A percentile compares a stretch with the other conserved stretches of the same genome.
These are phyloP conservation scores for Volucella zonaria DNA, from an alignment of 2,888 invertebrate species.

Conservation along the genomic window DNA sequence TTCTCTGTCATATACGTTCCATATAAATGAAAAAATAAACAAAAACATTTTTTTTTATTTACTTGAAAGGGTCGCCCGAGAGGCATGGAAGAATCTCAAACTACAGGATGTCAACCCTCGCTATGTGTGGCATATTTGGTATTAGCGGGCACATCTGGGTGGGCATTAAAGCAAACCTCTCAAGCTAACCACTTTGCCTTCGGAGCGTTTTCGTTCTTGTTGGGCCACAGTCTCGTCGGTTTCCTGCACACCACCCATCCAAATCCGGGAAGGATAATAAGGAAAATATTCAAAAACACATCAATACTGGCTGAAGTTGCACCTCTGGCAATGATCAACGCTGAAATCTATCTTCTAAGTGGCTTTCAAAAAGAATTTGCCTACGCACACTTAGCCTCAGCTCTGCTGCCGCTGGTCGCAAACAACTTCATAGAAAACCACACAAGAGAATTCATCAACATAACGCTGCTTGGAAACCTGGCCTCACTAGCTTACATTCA, in stretches of 20 bases:
- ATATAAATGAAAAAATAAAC: not conserved
- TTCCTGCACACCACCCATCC: slow-evolving; percentile 69
- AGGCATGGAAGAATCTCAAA: slow-evolving; percentile 54
- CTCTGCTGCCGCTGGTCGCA: slow-evolving; percentile 58
- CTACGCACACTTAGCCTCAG: slow-evolving; percentile 52
- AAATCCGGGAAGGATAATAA: slow-evolving; percentile 28
- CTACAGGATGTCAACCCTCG: slow-evolving; percentile 50
- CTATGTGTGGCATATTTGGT: slow-evolving; percentile 73
- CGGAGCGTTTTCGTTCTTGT: slow-evolving; percentile 71
- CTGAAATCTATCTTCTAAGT: slow-evolving; percentile 61
- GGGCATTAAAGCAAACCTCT: slow-evolving; percentile 67
- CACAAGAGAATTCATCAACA: slow-evolving; percentile 46
- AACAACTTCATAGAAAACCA: slow-evolving; percentile 42
- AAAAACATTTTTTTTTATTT: not conserved
- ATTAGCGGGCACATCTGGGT: slow-evolving; percentile 72
- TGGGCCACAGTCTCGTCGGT: slow-evolving; percentile 73
- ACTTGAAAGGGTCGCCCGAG: slow-evolving; percentile 37
- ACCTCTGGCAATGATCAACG: slow-evolving; percentile 70
- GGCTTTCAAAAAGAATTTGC: slow-evolving; percentile 33
- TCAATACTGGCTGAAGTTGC: slow-evolving; percentile 67
- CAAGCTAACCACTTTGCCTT: slow-evolving; percentile 41
- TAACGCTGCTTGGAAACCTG: slow-evolving; percentile 63
- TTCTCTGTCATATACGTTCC: slow-evolving; percentile 20
- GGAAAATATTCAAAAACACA: slow-evolving; percentile 45
- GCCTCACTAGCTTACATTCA: slow-evolving; percentile 65